phyloP scores from a whole-genome alignment of 2,888 invertebrate species.

The Crioceris asparagi region DNA sequence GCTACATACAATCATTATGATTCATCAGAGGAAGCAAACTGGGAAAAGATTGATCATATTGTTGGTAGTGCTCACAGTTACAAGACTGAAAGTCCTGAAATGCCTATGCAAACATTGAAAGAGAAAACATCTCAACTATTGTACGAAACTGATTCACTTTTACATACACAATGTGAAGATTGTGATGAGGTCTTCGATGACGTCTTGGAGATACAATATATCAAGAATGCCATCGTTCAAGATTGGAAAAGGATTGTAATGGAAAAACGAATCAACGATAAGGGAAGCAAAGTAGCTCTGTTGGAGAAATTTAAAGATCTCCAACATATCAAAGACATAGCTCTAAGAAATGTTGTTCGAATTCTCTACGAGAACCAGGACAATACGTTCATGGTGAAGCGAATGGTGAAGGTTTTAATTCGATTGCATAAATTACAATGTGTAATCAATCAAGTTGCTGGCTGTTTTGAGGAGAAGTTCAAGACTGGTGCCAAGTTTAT shows the following conservation, averaged over 20 bases:
- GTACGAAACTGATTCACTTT: conserved; percentile 27
- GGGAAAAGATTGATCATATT: conserved; percentile 25
- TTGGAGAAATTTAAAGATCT: conserved; percentile 29
- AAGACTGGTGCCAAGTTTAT: conserved; percentile 40
- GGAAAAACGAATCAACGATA: conserved; percentile 25
- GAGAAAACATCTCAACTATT: conserved; percentile 28
- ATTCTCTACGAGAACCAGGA: conserved; percentile 19
- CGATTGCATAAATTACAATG: conserved; percentile 32
- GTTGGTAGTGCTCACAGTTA: conserved; percentile 24
- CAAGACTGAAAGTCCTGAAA: conserved; percentile 19
- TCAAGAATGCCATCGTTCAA: conserved; percentile 26
- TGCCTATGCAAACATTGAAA: conserved; percentile 27
- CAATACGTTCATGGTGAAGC: conserved; percentile 26
- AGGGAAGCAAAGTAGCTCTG: conserved; percentile 26
- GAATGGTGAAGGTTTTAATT: conserved; percentile 28
- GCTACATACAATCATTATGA: conserved; percentile 7
- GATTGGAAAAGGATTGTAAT: conserved; percentile 31
- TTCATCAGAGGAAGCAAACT: conserved; percentile 22
- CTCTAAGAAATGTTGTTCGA: conserved; percentile 21
- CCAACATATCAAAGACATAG: conserved; percentile 25
- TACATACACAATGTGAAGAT: conserved; percentile 26
- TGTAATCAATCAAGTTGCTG: conserved; percentile 27
- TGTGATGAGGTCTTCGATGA: conserved; percentile 28
- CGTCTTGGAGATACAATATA: conserved; percentile 27
- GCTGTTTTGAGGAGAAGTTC: conserved; percentile 29